Evolutionary conservation across 37 sponge, comb jelly and placozoan species (phyloP).

Genomic region (Eunapius fragilis): DNA sequence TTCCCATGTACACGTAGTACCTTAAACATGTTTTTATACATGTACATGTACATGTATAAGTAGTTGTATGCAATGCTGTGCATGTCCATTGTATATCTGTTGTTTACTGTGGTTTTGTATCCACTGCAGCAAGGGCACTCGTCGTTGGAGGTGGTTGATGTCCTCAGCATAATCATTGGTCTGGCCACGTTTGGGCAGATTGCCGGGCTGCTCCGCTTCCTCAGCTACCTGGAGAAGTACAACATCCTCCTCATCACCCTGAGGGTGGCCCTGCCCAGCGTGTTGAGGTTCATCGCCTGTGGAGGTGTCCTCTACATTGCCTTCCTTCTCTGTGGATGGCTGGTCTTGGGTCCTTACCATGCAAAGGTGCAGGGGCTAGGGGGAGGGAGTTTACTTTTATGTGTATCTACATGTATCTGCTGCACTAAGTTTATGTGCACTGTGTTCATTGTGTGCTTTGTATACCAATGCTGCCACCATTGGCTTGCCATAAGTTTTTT

Average conservation of each 20-base stretch:
- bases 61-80: neutral
- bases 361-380: no score
- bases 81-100: neutral
- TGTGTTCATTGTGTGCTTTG: no score
- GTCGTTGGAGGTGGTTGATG: conserved; percentile 48
- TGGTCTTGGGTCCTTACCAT: conserved; percentile 91
- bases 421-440: no score
- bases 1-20: no score
- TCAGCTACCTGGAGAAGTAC: conserved; percentile 93
- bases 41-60: neutral
- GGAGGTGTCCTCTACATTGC: conserved; percentile 86
- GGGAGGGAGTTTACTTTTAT: no score
- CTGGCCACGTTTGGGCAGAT: conserved; percentile 81
- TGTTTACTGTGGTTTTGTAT: neutral
- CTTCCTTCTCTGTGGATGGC: conserved; percentile 91
- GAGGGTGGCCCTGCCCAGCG: conserved; percentile 81
- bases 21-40: neutral
- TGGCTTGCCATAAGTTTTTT: no score
- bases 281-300: conserved; percentile 85
- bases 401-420: no score
- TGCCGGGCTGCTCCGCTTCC: conserved; percentile 86
- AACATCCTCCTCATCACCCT: conserved; percentile 83
- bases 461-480: no score
- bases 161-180: conserved; percentile 80
- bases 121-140: neutral